Base-by-base conservation (phyloP, 2,797 vertebrate species). In the Gouania willdenowi region DNA sequence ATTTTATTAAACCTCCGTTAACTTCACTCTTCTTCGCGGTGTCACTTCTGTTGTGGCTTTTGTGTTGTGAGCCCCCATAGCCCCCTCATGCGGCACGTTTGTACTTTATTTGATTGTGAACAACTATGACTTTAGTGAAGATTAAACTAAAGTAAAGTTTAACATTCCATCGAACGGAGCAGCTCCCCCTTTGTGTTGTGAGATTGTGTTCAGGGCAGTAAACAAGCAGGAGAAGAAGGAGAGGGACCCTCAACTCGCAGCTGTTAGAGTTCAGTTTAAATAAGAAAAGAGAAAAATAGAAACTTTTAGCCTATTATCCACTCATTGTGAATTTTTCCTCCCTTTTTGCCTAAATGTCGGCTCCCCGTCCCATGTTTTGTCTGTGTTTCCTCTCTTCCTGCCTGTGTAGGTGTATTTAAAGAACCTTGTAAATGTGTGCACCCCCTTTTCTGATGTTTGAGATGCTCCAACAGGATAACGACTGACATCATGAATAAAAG, bases 381-480 rank as follows among this genome's bases (percentile, higher is more conserved):
- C n/a, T n/a, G n/a, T n/a, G n/a, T n/a, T n/a, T n/a, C n/a, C n/a
- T n/a, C n/a, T n/a, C 39, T 15, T 16, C 41, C 49, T 73, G 75
- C 76, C 73, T 90, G 85, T 93, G 91, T 94, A 92, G 89, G 87
- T 89, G 92, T 91, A 92, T 92, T 94, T 91, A 90, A 92, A 91
- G 75, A 20, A 77, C 43, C 62, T 64, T 80, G 72, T 84, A 92
- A 92, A 92, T 89, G 87, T 93, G 90, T 93, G 91, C 92, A 89
- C 88, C 78, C 87, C 88, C 78, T 87, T 69, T 83, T 85, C 77
- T 81, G 48, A 79, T 90, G 91, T 86, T 84, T 91, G 69, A 84
- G 79, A 86, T 86, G 82, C 75, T 84, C 67, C 77, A 11, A 85
- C 88, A 89, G 88, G 82, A 82, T 87, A 67, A 84, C 78, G 77